phyloP scores from a whole-genome alignment of 2,113 vertebrate genomes.

The Pontoporia blainvillei region DNA sequence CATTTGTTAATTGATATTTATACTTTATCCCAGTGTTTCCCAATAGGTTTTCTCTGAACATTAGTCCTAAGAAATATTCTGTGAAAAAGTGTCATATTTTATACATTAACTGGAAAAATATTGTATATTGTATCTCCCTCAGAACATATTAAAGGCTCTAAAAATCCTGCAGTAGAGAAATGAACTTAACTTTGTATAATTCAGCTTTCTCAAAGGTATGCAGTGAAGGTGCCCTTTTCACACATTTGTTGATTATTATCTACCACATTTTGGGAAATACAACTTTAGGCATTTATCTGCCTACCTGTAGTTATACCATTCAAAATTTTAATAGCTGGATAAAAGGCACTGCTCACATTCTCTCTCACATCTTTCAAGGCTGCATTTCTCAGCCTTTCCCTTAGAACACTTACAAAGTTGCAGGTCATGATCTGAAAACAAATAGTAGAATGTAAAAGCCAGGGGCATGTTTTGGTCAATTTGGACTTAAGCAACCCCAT shows the following conservation, averaged over 20 bases:
- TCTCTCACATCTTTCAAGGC: background rate
- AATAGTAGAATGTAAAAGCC: background rate
- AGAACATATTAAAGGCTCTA: background rate
- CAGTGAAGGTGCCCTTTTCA: background rate
- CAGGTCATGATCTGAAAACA: conserved; percentile 13
- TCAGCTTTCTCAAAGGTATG: conserved; percentile 9
- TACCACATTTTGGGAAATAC: conserved; percentile 1
- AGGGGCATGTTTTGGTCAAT: background rate
- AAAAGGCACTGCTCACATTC: background rate
- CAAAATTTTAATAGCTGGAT: background rate
- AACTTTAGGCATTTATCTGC: background rate
- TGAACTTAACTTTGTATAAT: conserved; percentile 12
- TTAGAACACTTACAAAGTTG: background rate
- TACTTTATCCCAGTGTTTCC: background rate
- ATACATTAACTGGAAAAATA: background rate
- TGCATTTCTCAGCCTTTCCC: background rate
- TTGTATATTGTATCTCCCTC: background rate
- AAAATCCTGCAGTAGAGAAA: background rate
- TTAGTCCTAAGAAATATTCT: background rate
- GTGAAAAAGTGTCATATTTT: background rate
- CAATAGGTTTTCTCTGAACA: background rate
- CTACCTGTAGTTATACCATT: background rate
- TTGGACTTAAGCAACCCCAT: background rate
- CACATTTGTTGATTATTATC: background rate
- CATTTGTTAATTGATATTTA: background rate